phyloP scores from a whole-genome alignment of 2,888 invertebrate genomes.

The Tetropium fuscum region DNA sequence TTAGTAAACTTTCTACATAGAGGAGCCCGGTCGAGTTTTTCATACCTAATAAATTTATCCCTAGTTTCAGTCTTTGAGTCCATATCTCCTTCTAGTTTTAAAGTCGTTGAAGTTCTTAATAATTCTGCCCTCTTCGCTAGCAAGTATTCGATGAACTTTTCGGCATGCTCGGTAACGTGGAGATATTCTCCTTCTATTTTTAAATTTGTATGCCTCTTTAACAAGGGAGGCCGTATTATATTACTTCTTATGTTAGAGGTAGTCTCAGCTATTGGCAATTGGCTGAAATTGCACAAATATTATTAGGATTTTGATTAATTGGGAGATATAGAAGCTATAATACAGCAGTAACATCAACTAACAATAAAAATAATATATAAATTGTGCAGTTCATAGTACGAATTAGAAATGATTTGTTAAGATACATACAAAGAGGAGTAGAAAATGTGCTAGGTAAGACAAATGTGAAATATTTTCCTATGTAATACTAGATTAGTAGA shows the following conservation, averaged over 20 bases:
- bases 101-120: conserved; percentile 62
- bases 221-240: conserved; percentile 47
- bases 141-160: conserved; percentile 66
- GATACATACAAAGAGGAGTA: no score
- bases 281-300: neutral
- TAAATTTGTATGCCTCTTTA: conserved; percentile 65
- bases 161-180: conserved; percentile 66
- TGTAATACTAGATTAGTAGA: no score
- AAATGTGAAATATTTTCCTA: no score
- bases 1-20: conserved; percentile 64
- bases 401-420: no score
- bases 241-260: neutral
- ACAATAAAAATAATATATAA: no score
- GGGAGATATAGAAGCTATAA: no score
- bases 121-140: conserved; percentile 65
- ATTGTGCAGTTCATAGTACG: no score
- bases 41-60: conserved; percentile 67
- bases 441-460: no score
- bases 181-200: conserved; percentile 68
- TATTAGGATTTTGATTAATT: no score
- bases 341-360: no score
- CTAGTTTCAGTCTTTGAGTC: conserved; percentile 67
- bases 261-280: neutral
- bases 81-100: conserved; percentile 62
- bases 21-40: conserved; percentile 64